phyloP scores from a whole-genome alignment of 2,888 invertebrate species.

The Agrilus cyanescens region DNA sequence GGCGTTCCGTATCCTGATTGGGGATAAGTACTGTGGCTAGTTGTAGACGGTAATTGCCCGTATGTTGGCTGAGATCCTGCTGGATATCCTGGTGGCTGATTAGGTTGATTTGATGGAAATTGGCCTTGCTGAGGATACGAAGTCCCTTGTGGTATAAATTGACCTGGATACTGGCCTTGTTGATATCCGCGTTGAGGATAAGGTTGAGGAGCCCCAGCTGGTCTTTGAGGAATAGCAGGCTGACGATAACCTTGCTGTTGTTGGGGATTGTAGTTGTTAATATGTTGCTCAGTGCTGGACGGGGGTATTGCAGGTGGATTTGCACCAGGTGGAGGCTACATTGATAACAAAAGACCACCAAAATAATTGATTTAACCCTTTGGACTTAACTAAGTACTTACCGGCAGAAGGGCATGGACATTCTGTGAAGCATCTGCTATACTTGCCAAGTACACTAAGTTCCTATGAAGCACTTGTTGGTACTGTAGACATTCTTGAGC shows the following conservation, averaged over 20 bases:
- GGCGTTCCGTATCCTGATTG: constrained; percentile 35
- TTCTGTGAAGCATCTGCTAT: constrained; percentile 95
- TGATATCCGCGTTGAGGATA: constrained; percentile 57
- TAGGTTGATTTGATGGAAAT: constrained; percentile 55
- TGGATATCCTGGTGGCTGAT: constrained; percentile 57
- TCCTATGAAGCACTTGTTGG: constrained; percentile 88
- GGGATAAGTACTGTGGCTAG: constrained; percentile 44
- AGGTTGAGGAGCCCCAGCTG: constrained; percentile 51
- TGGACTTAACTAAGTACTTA: constrained; percentile 37
- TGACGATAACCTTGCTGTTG: constrained; percentile 40
- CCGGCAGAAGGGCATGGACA: constrained; percentile 78
- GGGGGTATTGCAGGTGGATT: constrained; percentile 32
- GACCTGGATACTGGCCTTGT: constrained; percentile 52
- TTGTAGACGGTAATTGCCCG: constrained; percentile 49
- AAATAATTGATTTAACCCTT: neutral
- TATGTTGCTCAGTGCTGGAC: constrained; percentile 29
- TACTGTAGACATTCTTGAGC: constrained; percentile 86
- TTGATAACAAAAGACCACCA: constrained; percentile 27
- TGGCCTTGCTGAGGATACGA: constrained; percentile 53
- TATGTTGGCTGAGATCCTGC: constrained; percentile 44
- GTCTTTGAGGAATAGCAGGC: constrained; percentile 41
- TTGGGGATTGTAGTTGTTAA: constrained; percentile 35
- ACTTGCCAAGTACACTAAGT: constrained; percentile 90
- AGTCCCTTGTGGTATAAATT: constrained; percentile 54
- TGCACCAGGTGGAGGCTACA: constrained; percentile 40